Percentiles rank a stretch among this genome's conserved stretches.
Evolutionary conservation across 2,888 invertebrate genomes (phyloP).

Genomic region (Horisme vitalbata): DNA sequence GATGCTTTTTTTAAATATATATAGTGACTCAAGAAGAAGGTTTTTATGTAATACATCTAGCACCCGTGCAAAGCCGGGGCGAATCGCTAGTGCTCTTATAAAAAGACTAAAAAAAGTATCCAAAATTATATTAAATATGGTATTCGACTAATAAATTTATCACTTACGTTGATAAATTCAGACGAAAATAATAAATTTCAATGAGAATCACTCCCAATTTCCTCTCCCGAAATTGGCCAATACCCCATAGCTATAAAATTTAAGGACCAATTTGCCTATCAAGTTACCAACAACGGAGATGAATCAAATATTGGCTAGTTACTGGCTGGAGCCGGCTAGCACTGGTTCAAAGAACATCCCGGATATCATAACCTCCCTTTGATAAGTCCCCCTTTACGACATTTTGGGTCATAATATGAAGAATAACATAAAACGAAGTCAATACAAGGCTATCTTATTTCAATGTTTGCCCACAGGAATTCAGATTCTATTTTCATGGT

Average conservation of each 20-base stretch:
- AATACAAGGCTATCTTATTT: constrained; percentile 35
- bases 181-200: background rate
- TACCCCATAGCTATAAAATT: constrained; percentile 10
- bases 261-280: constrained; percentile 16
- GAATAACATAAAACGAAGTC: constrained; percentile 33
- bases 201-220: constrained; percentile 7
- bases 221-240: constrained; percentile 10
- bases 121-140: too few species aligned
- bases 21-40: too few species aligned
- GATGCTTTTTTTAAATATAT: too few species aligned
- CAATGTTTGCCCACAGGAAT: constrained; percentile 14
- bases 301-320: constrained; percentile 23
- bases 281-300: constrained; percentile 15
- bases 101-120: too few species aligned
- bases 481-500: constrained; percentile 18
- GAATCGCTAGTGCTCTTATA: too few species aligned
- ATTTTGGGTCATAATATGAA: constrained; percentile 30
- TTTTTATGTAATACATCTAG: too few species aligned
- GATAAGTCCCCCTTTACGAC: constrained; percentile 32
- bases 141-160: too few species aligned
- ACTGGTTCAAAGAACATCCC: constrained; percentile 29
- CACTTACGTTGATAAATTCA: too few species aligned
- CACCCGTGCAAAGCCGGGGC: too few species aligned
- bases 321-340: constrained; percentile 17
- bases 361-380: constrained; percentile 32